Evolutionary conservation across 1,140 invertebrate species (phyloP).

Genomic region (Heliconius hewitsoni): DNA sequence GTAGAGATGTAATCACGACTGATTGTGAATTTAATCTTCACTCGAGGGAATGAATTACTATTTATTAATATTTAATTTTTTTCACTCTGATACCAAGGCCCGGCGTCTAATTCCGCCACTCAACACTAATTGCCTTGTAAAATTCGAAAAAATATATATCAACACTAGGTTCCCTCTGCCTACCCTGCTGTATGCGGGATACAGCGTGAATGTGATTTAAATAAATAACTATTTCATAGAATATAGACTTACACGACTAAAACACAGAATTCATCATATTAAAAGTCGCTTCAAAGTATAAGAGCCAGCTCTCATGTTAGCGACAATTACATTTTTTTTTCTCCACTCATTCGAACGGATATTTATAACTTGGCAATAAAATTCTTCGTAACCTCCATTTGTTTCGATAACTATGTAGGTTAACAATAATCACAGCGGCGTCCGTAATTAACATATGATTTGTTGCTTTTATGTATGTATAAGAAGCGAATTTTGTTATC

Average conservation of each 20-base stretch:
- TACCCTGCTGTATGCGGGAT: too few species aligned
- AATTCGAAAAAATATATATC: too few species aligned
- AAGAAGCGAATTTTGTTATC: slow-evolving; percentile 52
- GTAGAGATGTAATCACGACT: too few species aligned
- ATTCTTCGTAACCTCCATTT: slow-evolving; percentile 25
- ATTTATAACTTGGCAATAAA: slow-evolving; percentile 20
- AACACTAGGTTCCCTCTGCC: too few species aligned
- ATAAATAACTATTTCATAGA: background rate
- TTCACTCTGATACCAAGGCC: too few species aligned
- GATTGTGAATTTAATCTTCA: too few species aligned
- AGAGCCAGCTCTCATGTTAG: background rate
- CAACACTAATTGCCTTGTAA: too few species aligned
- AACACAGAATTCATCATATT: background rate
- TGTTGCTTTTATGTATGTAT: slow-evolving; percentile 26
- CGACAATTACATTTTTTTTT: slow-evolving; percentile 11
- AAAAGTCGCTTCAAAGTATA: slow-evolving; percentile 4
- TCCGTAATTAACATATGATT: slow-evolving; percentile 42
- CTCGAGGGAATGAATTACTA: too few species aligned
- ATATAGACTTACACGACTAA: background rate
- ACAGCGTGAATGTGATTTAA: background rate
- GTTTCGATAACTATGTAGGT: slow-evolving; percentile 39
- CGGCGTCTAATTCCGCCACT: too few species aligned
- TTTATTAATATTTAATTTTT: too few species aligned
- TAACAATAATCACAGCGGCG: slow-evolving; percentile 36
- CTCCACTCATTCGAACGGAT: slow-evolving; percentile 12